Percentiles rank a stretch among this genome's conserved stretches.
phyloP scores from a whole-genome alignment of 2,797 vertebrate species.

The Adelosebastes latens region DNA sequence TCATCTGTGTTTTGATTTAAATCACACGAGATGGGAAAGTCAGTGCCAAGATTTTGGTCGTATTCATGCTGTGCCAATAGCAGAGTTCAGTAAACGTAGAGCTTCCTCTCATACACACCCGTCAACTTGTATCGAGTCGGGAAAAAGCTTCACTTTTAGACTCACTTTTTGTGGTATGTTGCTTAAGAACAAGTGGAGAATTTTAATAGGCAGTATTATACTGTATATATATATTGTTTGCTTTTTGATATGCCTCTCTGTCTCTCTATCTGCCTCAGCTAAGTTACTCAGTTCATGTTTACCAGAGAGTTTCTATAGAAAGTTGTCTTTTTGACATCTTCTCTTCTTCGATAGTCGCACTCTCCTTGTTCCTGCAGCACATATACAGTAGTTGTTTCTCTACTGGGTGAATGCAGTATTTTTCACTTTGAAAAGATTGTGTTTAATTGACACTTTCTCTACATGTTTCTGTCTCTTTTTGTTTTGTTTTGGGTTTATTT shows the following conservation, averaged over 20 bases:
- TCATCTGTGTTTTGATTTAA: neutral
- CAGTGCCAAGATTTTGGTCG: neutral
- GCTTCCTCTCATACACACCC: slow-evolving; percentile 6
- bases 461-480: neutral
- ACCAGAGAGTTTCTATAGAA: slow-evolving; percentile 2
- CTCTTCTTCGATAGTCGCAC: neutral
- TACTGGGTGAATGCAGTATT: neutral
- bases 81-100: slow-evolving; percentile 1
- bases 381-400: slow-evolving; percentile 1
- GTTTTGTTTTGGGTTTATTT: neutral
- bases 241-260: neutral
- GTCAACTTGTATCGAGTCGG: neutral
- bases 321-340: slow-evolving; percentile 5
- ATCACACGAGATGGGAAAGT: neutral
- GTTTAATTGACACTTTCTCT: slow-evolving; percentile 13
- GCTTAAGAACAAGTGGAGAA: neutral
- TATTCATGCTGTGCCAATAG: neutral
- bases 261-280: neutral
- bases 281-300: neutral
- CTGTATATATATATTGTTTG: neutral
- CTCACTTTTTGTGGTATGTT: neutral
- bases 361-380: neutral
- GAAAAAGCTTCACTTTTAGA: neutral
- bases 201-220: neutral
- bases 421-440: neutral